These are phyloP conservation scores for Marcusenius ussheri DNA, from an alignment of 2,113 vertebrate species.

Conservation along the genomic window DNA sequence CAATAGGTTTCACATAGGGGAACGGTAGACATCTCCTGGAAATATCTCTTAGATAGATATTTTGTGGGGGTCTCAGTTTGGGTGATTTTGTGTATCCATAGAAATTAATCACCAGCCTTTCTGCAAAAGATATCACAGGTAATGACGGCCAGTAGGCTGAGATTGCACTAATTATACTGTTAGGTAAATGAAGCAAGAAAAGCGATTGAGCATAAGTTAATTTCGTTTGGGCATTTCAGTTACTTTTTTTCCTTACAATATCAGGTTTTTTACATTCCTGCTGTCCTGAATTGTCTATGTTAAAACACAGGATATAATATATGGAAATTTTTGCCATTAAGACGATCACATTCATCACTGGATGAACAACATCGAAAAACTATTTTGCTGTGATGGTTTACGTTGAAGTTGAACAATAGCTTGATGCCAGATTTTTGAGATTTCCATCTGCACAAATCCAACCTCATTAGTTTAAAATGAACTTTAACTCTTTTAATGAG, in stretches of 20 bases:
- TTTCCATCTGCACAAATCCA: not conserved
- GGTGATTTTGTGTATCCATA: not conserved
- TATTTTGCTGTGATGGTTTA: not conserved
- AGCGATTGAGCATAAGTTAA: not conserved
- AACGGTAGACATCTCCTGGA: not conserved
- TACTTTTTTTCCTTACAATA: not conserved
- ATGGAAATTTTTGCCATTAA: not conserved
- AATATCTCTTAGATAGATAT: not conserved
- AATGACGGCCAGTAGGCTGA: not conserved
- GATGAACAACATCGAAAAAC: not conserved
- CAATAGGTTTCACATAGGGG: not conserved
- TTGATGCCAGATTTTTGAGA: not conserved
- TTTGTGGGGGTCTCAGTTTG: not conserved
- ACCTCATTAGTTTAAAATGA: not conserved
- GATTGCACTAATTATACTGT: not conserved
- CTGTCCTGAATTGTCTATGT: not conserved
- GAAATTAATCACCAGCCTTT: not conserved
- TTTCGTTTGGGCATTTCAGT: not conserved
- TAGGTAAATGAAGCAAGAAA: not conserved
- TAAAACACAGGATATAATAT: not conserved
- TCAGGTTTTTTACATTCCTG: not conserved
- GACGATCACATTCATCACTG: not conserved
- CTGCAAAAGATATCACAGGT: not conserved
- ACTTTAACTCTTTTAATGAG: not conserved
- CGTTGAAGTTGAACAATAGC: not conserved